phyloP scores from a whole-genome alignment of 2,888 invertebrate species.

The Arctia plantaginis region DNA sequence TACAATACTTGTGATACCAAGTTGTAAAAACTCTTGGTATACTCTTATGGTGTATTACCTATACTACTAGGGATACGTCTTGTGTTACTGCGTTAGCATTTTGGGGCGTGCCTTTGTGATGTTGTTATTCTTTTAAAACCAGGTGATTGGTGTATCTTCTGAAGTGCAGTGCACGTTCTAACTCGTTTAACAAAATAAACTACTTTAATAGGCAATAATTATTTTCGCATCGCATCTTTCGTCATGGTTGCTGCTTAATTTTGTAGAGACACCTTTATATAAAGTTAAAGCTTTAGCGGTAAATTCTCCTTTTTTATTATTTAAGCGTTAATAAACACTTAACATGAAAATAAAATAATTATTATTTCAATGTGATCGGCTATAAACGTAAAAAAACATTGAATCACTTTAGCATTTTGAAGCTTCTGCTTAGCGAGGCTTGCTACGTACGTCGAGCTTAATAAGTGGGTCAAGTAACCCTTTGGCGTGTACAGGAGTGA shows the following conservation, averaged over 20 bases:
- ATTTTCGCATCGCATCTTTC: conserved; percentile 66
- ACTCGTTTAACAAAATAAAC: conserved; percentile 68
- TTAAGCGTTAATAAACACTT: conserved; percentile 8
- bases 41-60: background rate
- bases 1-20: background rate
- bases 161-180: conserved; percentile 46
- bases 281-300: conserved; percentile 52
- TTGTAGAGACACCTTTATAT: conserved; percentile 59
- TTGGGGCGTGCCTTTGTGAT: background rate
- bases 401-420: conserved; percentile 67
- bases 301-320: conserved; percentile 32
- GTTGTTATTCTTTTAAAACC: conserved; percentile 34
- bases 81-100: background rate
- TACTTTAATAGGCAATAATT: conserved; percentile 72
- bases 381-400: conserved; percentile 62
- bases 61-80: background rate
- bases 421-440: conserved; percentile 69
- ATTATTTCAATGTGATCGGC: background rate
- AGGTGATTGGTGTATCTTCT: conserved; percentile 32
- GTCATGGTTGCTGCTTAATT: conserved; percentile 71
- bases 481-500: conserved; percentile 78
- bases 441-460: conserved; percentile 66
- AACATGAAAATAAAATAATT: background rate
- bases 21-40: background rate
- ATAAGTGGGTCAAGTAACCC: conserved; percentile 85